Evolutionary conservation across 2,888 invertebrate species (phyloP).

Genomic region (Carterocephalus palaemon): DNA sequence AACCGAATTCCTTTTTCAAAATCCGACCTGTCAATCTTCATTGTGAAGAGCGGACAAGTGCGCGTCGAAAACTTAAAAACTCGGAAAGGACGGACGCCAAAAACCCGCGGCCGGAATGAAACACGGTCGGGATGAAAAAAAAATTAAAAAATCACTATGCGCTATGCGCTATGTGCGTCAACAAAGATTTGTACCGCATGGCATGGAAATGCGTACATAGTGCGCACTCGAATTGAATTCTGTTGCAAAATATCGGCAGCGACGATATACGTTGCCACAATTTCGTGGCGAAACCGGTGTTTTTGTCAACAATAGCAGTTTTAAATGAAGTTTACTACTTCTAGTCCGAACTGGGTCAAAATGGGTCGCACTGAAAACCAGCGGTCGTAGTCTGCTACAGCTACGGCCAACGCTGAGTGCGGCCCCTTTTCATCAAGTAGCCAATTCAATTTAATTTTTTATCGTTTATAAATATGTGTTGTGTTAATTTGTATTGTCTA

Average conservation of each 20-base stretch:
- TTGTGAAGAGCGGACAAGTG: constrained; percentile 21
- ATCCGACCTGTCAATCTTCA: constrained; percentile 24
- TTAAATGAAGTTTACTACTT: too few species aligned
- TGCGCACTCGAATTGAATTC: constrained; percentile 9
- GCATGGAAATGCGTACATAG: constrained; percentile 2
- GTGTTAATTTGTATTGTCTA: too few species aligned
- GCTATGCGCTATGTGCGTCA: constrained; percentile 20
- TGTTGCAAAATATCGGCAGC: constrained; percentile 1
- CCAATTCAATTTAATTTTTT: too few species aligned
- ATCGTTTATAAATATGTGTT: too few species aligned
- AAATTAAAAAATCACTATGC: not conserved
- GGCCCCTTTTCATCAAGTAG: too few species aligned
- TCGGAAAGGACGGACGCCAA: constrained; percentile 17
- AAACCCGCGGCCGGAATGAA: constrained; percentile 16
- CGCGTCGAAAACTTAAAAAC: constrained; percentile 23
- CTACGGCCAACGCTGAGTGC: too few species aligned
- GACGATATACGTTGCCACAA: not conserved
- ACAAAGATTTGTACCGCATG: constrained; percentile 24
- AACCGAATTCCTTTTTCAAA: constrained; percentile 15
- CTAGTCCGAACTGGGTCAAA: too few species aligned
- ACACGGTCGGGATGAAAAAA: constrained; percentile 15
- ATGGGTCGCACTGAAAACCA: too few species aligned
- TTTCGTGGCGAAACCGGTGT: not conserved
- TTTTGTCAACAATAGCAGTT: too few species aligned
- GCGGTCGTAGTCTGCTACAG: too few species aligned